A percentile compares a stretch with the other conserved stretches of the same genome.
Conservation (phyloP, 2,113 vertebrate genomes). For the Hippoglossus stenolepis region DNA sequence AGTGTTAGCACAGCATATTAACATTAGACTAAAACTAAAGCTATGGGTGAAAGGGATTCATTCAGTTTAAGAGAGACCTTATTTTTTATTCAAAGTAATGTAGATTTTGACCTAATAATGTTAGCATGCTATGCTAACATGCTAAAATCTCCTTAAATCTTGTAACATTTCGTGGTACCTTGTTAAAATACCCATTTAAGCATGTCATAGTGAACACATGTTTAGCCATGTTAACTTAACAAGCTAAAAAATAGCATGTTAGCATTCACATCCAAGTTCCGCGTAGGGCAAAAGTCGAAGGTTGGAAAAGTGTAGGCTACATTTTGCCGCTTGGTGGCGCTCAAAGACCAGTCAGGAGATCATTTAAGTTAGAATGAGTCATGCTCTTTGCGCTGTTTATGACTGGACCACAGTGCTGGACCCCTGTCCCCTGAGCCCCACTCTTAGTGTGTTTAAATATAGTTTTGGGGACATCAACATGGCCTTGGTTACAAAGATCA, state of each 20-base stretch:
- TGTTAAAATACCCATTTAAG: too few relatives aligned
- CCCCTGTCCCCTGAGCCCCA: neutral
- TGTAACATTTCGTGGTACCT: too few relatives aligned
- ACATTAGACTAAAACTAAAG: too few relatives aligned
- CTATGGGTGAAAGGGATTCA: too few relatives aligned
- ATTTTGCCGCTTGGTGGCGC: constrained; percentile 13
- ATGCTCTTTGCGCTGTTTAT: neutral
- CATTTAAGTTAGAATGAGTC: neutral
- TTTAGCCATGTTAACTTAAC: too few relatives aligned
- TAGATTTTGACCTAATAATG: too few relatives aligned
- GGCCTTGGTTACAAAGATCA: constrained; percentile 35
- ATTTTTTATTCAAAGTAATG: too few relatives aligned
- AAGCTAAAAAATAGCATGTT: neutral
- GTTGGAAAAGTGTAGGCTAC: neutral
- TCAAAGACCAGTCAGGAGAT: neutral
- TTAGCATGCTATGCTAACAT: too few relatives aligned
- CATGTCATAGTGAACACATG: too few relatives aligned
- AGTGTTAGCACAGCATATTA: neutral
- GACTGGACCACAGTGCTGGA: constrained; percentile 18
- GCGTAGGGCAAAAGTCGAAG: too few relatives aligned
- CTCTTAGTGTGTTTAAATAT: constrained; percentile 37
- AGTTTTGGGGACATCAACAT: constrained; percentile 17
- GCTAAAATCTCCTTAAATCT: too few relatives aligned
- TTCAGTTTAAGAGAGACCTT: too few relatives aligned
- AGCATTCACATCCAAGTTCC: neutral